These are phyloP conservation scores for Empis livida DNA, from an alignment of 2,888 invertebrate genomes.

Conservation along the genomic window DNA sequence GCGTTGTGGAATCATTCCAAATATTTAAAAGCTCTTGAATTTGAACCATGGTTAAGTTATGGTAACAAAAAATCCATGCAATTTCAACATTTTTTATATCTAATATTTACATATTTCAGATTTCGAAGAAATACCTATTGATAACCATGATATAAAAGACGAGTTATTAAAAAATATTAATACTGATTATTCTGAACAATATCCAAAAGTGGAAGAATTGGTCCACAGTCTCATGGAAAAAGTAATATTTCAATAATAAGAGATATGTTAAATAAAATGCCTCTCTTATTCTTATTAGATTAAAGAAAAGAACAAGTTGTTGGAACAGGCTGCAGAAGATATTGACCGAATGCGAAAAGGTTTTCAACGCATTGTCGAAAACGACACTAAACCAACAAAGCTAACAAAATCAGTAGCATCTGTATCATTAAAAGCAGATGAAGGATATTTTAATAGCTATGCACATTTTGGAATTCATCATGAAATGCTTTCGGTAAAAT, in stretches of 20 bases:
- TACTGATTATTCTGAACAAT: not conserved
- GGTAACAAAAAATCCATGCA: slow-evolving; percentile 38
- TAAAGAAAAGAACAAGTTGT: slow-evolving; percentile 43
- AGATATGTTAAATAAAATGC: too few relatives aligned
- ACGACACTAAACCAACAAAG: slow-evolving; percentile 10
- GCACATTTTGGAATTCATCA: slow-evolving; percentile 87
- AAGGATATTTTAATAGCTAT: slow-evolving; percentile 70
- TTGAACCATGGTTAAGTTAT: slow-evolving; percentile 74
- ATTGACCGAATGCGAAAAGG: slow-evolving; percentile 26
- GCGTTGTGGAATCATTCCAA: slow-evolving; percentile 61
- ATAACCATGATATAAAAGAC: slow-evolving; percentile 7
- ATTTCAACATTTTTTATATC: not conserved
- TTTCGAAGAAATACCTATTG: slow-evolving; percentile 36
- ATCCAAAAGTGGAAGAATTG: not conserved
- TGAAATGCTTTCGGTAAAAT: slow-evolving; percentile 73
- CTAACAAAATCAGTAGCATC: slow-evolving; percentile 25
- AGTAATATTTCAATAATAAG: not conserved
- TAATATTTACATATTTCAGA: slow-evolving; percentile 25
- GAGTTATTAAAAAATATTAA: not conserved
- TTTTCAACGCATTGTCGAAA: slow-evolving; percentile 21
- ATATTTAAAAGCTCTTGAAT: slow-evolving; percentile 60
- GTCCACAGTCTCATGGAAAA: slow-evolving; percentile 19
- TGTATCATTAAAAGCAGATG: slow-evolving; percentile 52
- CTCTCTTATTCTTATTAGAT: not conserved
- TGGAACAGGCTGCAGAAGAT: slow-evolving; percentile 42